phyloP scores from a whole-genome alignment of 2,888 invertebrate species.

The Pediacus dermestoides region DNA sequence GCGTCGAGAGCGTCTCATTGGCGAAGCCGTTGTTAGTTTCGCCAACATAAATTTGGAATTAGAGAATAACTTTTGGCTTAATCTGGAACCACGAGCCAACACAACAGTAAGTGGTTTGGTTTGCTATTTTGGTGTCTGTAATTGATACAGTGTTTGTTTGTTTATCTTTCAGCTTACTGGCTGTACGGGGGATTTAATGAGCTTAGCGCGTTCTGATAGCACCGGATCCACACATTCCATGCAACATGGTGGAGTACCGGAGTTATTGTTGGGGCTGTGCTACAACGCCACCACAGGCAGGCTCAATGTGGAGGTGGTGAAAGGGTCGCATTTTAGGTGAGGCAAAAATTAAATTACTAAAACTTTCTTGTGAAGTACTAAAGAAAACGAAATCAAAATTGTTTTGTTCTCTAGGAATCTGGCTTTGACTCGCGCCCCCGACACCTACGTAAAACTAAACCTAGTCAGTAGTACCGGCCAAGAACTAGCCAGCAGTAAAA shows the following conservation, averaged over 20 bases:
- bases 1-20: constrained; percentile 86
- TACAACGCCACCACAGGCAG: constrained; percentile 93
- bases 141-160: background rate
- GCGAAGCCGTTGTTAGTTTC: constrained; percentile 87
- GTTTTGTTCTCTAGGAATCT: constrained; percentile 60
- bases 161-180: constrained; percentile 50
- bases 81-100: constrained; percentile 69
- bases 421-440: constrained; percentile 77
- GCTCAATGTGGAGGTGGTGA: constrained; percentile 85
- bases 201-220: constrained; percentile 87
- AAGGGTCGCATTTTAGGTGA: constrained; percentile 68
- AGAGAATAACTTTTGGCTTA: constrained; percentile 87
- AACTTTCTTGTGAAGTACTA: too few relatives aligned
- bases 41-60: constrained; percentile 84
- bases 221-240: constrained; percentile 91
- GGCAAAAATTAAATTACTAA: constrained; percentile 1
- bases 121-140: background rate
- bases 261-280: constrained; percentile 82
- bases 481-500: constrained; percentile 90
- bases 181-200: constrained; percentile 62
- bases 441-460: constrained; percentile 90
- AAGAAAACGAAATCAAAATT: background rate
- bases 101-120: constrained; percentile 50
- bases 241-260: constrained; percentile 86
- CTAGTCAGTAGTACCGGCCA: constrained; percentile 90